Evolutionary conservation across 2,888 invertebrate genomes (phyloP).

Genomic region (Hybos culiciformis): DNA sequence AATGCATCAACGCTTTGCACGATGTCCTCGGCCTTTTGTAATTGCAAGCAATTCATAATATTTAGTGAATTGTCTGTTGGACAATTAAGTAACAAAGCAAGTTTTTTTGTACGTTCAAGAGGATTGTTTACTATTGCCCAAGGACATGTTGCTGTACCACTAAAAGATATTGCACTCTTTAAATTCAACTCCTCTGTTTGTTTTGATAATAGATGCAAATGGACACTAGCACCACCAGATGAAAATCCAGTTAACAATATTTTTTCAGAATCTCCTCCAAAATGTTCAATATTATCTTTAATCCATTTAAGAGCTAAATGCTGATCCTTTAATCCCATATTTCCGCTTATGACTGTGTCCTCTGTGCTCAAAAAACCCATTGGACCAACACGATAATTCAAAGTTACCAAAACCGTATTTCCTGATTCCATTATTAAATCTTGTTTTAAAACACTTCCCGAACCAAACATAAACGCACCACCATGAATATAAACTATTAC

Average conservation of each 20-base stretch:
- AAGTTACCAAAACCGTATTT: constrained; percentile 50
- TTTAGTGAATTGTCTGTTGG: neutral
- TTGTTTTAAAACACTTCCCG: constrained; percentile 40
- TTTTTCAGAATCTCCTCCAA: constrained; percentile 57
- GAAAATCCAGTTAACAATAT: constrained; percentile 56
- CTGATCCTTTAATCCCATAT: constrained; percentile 63
- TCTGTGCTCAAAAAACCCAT: constrained; percentile 64
- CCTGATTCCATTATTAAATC: constrained; percentile 44
- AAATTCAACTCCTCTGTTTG: constrained; percentile 42
- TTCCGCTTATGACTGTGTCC: constrained; percentile 52
- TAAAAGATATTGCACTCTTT: neutral
- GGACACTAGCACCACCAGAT: constrained; percentile 61
- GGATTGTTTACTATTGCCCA: neutral
- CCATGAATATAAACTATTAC: constrained; percentile 55
- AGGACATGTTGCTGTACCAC: neutral
- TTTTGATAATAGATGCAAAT: constrained; percentile 55
- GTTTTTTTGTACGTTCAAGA: neutral
- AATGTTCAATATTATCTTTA: constrained; percentile 49
- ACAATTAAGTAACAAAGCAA: neutral
- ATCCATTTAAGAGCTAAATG: constrained; percentile 55
- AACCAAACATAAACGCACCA: constrained; percentile 55
- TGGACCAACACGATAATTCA: constrained; percentile 60
- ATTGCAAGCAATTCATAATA: neutral
- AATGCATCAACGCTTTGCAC: neutral
- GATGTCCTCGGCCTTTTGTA: neutral